Evolutionary conservation across 2,888 invertebrate genomes (phyloP).

Genomic region (Eubasilissa splendida): DNA sequence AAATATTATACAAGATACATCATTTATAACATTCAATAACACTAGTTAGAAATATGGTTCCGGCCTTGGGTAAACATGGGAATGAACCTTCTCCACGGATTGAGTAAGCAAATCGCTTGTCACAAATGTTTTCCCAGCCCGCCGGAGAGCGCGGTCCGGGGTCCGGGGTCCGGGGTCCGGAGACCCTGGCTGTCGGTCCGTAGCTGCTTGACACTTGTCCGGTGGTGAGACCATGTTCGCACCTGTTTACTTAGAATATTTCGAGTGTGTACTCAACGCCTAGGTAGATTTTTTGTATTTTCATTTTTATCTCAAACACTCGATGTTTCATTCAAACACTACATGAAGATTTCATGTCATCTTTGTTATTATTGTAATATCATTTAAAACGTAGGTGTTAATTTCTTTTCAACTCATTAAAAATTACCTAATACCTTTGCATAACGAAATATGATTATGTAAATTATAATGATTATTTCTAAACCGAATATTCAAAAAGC

Average conservation of each 20-base stretch:
- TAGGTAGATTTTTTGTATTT: slow-evolving; percentile 39
- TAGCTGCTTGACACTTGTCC: slow-evolving; percentile 23
- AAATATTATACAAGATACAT: no score
- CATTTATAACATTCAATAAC: neutral
- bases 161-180: slow-evolving; percentile 44
- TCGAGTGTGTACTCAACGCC: slow-evolving; percentile 53
- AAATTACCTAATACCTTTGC: no score
- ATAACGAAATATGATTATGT: no score
- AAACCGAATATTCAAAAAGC: no score
- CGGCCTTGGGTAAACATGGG: slow-evolving; percentile 5
- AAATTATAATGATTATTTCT: no score
- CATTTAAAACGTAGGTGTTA: no score
- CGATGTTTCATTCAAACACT: slow-evolving; percentile 26
- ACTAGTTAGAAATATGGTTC: neutral
- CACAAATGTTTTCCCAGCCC: slow-evolving; percentile 51
- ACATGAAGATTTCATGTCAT: neutral
- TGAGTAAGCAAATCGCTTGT: slow-evolving; percentile 27
- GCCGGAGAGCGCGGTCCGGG: slow-evolving; percentile 47
- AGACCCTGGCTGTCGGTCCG: neutral
- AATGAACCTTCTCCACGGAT: neutral
- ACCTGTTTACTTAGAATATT: slow-evolving; percentile 49
- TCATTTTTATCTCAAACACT: slow-evolving; percentile 64
- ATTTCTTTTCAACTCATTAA: no score
- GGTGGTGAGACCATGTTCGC: slow-evolving; percentile 25
- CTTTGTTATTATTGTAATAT: neutral